Percentiles rank a stretch among this genome's conserved stretches.
These are phyloP conservation scores for Pipistrellus pipistrellus DNA, from an alignment of 2,797 vertebrate genomes.

Conservation along the genomic window DNA sequence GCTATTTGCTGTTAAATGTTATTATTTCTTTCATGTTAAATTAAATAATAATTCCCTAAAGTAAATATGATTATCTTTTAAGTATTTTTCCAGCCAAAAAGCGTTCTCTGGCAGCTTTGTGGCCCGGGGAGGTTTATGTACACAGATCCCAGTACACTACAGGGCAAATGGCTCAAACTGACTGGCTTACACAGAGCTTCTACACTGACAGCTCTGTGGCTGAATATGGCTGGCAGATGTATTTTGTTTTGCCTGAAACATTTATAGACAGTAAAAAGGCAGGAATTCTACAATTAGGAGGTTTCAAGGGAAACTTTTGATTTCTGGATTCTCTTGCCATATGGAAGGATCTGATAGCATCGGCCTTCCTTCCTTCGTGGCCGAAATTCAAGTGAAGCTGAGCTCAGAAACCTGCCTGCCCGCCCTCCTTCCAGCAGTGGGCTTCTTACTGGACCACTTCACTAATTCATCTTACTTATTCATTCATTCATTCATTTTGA, in stretches of 20 bases:
- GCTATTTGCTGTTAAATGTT: background rate
- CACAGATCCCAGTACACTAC: background rate
- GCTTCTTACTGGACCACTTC: background rate
- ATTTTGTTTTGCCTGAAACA: conserved; percentile 10
- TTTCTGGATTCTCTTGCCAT: background rate
- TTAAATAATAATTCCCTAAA: background rate
- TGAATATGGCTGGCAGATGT: background rate
- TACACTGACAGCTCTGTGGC: background rate
- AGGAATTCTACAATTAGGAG: background rate
- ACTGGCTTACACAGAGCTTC: background rate
- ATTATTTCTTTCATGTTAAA: conserved; percentile 38
- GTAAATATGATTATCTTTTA: conserved; percentile 16
- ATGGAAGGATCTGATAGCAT: background rate
- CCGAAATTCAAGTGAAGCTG: background rate
- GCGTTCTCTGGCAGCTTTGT: background rate
- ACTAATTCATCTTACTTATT: background rate
- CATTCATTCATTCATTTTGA: background rate
- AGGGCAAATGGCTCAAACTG: background rate
- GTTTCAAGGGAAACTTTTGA: background rate
- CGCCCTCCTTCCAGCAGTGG: background rate
- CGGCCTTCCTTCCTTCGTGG: background rate
- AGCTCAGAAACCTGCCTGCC: background rate
- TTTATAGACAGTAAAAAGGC: background rate
- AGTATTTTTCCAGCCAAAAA: background rate
- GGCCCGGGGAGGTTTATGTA: background rate